Base-by-base conservation (phyloP, 1,140 invertebrate species). In the Ericerus pela region DNA sequence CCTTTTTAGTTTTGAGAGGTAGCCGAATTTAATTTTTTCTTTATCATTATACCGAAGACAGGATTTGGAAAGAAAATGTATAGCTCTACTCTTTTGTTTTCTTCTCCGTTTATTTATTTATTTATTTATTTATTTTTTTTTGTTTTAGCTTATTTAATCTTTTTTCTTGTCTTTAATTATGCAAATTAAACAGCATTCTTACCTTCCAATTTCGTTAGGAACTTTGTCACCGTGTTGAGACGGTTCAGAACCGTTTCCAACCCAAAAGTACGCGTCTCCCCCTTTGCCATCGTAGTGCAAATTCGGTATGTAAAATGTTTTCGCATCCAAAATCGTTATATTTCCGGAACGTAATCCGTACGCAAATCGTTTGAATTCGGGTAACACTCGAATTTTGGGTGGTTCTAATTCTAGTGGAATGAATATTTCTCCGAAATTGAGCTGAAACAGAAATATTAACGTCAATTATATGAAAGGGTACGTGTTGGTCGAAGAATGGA, bases 231-330 rank as follows among this genome's bases (percentile, higher is more conserved):
- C 88, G 66, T 82, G 79, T n/a, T 81, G 72, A 63, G 78, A 80
- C 0, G 89, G 89, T 63, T 88, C 80, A 1, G 75, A 72, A 1
- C 88, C 89, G 62, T 81, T 89, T 5, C 90, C 90, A 4, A 92
- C 88, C 85, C 85, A 92, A 68, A 95, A 95, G 68, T 88, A 93
- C 4, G 88, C 87, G 66, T 92, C 88, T 1, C 87, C 84, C 1
- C 85, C 87, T 11, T 80, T 82, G 6, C 90, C 90, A 63, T 94
- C 88, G 64, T 93, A 95, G 66, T 91, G 85, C 41, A 95, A 71
- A 71, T 93, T 89, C 2, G 89, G 88, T 60, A 94, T 93, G 67
- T 89, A 90, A 66, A 95, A 83, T 0, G 89, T 93, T 69, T 88
- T 89, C 11, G 88, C 85, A 68, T 94, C 89, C 37, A 94, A 67